Conservation (phyloP, 2,888 invertebrate species). For the Euzophera pinguis region DNA sequence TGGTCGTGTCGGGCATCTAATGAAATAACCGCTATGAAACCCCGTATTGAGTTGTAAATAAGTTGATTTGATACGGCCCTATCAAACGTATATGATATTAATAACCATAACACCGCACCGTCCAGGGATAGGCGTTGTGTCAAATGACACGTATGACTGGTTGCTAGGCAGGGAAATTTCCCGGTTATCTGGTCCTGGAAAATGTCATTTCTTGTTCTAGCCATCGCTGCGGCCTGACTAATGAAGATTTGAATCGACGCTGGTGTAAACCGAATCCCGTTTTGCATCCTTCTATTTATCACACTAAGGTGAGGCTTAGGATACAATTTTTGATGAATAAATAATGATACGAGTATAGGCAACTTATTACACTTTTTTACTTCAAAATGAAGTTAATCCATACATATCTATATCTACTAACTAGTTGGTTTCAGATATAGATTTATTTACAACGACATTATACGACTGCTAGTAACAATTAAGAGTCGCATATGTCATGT, state of each 20-base stretch:
- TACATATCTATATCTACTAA: no score
- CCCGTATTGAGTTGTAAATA: constrained; percentile 45
- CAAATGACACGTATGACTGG: constrained; percentile 44
- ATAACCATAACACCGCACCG: constrained; percentile 34
- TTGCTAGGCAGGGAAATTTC: constrained; percentile 33
- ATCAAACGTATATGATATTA: constrained; percentile 21
- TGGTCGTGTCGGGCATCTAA: constrained; percentile 41
- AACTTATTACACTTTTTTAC: no score
- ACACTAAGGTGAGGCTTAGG: constrained; percentile 82
- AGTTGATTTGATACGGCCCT: constrained; percentile 32
- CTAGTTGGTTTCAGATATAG: no score
- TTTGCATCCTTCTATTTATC: constrained; percentile 90
- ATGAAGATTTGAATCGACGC: constrained; percentile 91
- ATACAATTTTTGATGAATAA: no score
- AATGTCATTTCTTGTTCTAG: constrained; percentile 77
- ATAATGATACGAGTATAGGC: no score
- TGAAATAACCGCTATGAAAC: constrained; percentile 44
- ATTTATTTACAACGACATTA: no score
- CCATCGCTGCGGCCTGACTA: constrained; percentile 90
- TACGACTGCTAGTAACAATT: no score
- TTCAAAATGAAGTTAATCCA: no score
- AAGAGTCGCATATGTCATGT: no score
- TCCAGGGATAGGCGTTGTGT: constrained; percentile 39
- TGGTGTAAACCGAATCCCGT: constrained; percentile 88
- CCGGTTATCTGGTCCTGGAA: constrained; percentile 51